Conservation (phyloP, 2,888 invertebrate species). For the Cheilosia pagana region DNA sequence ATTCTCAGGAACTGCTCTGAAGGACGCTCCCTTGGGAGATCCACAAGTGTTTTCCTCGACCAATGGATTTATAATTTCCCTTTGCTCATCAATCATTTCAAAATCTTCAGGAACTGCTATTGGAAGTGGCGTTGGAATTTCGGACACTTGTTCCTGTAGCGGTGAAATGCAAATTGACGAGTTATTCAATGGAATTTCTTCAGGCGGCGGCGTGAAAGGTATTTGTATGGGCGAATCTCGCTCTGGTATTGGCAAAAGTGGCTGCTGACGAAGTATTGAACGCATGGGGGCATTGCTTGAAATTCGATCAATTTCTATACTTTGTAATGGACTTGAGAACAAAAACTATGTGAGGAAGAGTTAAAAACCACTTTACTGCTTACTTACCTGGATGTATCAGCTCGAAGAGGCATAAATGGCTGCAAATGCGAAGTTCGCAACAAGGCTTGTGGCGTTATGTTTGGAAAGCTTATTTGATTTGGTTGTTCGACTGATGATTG, state of each 20-base stretch:
- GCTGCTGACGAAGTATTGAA: slow-evolving; percentile 35
- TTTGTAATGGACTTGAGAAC: background rate
- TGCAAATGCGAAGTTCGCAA: slow-evolving; percentile 19
- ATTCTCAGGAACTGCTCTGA: background rate
- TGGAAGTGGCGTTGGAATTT: background rate
- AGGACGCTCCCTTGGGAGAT: background rate
- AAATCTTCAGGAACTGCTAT: slow-evolving; percentile 8
- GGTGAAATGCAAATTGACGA: background rate
- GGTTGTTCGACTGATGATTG: slow-evolving; percentile 45
- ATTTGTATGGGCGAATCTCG: slow-evolving; percentile 28
- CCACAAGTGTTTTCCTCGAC: background rate
- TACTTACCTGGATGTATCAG: slow-evolving; percentile 28
- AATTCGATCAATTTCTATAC: slow-evolving; percentile 15
- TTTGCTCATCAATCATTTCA: slow-evolving; percentile 8
- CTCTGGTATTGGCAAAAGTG: slow-evolving; percentile 54
- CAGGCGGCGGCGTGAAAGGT: slow-evolving; percentile 3
- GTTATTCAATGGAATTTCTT: slow-evolving; percentile 3
- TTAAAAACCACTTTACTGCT: background rate
- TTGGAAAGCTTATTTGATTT: background rate
- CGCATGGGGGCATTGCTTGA: slow-evolving; percentile 17
- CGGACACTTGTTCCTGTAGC: background rate
- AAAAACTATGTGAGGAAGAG: background rate
- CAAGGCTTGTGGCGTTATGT: slow-evolving; percentile 23
- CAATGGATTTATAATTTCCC: background rate
- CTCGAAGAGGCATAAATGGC: slow-evolving; percentile 35